These are phyloP conservation scores for Gastrophysa polygoni DNA, from an alignment of 2,888 invertebrate genomes.

Conservation along the genomic window DNA sequence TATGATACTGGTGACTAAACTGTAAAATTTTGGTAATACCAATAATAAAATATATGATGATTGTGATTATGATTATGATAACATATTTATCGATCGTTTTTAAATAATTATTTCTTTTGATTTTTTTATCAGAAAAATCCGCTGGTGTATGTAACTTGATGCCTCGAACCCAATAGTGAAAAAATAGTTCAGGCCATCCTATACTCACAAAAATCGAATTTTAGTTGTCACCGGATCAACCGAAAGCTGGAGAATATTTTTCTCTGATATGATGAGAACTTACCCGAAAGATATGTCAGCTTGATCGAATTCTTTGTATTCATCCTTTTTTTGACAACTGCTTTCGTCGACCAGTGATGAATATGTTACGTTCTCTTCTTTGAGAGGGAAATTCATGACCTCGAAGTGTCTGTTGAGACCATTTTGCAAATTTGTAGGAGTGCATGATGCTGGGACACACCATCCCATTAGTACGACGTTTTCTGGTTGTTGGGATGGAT, in stretches of 20 bases:
- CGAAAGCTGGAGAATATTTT: no score
- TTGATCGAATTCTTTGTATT: slow-evolving; percentile 39
- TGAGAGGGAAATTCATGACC: slow-evolving; percentile 46
- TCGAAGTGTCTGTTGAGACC: slow-evolving; percentile 40
- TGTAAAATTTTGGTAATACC: slow-evolving; percentile 22
- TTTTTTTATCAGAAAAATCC: no score
- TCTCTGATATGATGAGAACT: slow-evolving; percentile 13
- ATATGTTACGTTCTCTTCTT: slow-evolving; percentile 43
- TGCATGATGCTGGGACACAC: slow-evolving; percentile 49
- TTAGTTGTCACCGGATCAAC: no score
- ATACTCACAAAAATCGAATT: no score
- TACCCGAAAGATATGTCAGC: slow-evolving; percentile 44
- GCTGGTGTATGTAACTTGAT: no score
- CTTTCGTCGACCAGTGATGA: slow-evolving; percentile 34
- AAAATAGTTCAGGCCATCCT: no score
- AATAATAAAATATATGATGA: background rate
- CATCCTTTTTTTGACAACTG: slow-evolving; percentile 39
- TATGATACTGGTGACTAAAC: slow-evolving; percentile 37
- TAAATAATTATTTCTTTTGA: no score
- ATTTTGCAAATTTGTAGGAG: slow-evolving; percentile 39
- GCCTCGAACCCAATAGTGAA: no score
- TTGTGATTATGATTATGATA: no score
- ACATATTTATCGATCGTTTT: no score
- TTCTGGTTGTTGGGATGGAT: slow-evolving; percentile 46
- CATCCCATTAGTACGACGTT: slow-evolving; percentile 45